Conservation (phyloP, 2,797 vertebrate species). For the Lindbergichthys nudifrons region DNA sequence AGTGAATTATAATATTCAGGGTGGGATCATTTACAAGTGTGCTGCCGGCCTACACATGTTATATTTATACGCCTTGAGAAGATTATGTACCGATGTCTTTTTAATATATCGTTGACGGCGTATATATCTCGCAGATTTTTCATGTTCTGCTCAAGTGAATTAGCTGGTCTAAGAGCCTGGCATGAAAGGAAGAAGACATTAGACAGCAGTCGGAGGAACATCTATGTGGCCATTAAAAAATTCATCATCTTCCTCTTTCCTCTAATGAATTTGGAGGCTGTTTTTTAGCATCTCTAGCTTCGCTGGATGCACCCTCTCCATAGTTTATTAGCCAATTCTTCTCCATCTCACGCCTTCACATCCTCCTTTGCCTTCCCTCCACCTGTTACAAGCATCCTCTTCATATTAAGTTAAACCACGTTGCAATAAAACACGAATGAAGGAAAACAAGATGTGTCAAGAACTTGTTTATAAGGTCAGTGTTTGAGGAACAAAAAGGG, state of each 20-base stretch:
- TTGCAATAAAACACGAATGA: conserved; percentile 11
- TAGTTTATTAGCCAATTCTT: conserved; percentile 22
- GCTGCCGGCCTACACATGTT: conserved; percentile 37
- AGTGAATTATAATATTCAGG: conserved; percentile 66
- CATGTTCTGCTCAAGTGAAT: conserved; percentile 7
- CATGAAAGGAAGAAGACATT: neutral
- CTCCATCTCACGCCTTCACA: conserved; percentile 19
- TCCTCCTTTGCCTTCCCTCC: conserved; percentile 8
- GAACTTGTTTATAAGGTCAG: conserved; percentile 15
- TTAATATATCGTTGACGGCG: conserved; percentile 18
- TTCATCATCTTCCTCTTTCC: conserved; percentile 8
- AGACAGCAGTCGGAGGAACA: conserved; percentile 5
- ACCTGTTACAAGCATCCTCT: conserved; percentile 11
- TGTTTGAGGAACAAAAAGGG: neutral
- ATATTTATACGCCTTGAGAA: conserved; percentile 42
- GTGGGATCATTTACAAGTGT: conserved; percentile 57
- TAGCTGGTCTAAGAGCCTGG: neutral
- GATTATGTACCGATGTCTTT: conserved; percentile 33
- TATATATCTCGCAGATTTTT: neutral
- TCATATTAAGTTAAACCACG: conserved; percentile 15
- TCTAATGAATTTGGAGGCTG: conserved; percentile 1
- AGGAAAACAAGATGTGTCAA: conserved; percentile 7
- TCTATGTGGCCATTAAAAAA: neutral
- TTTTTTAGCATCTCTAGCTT: conserved; percentile 20
- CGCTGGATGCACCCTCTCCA: neutral